phyloP scores from a whole-genome alignment of 2,113 vertebrate species.

The Cygnus buccinator region DNA sequence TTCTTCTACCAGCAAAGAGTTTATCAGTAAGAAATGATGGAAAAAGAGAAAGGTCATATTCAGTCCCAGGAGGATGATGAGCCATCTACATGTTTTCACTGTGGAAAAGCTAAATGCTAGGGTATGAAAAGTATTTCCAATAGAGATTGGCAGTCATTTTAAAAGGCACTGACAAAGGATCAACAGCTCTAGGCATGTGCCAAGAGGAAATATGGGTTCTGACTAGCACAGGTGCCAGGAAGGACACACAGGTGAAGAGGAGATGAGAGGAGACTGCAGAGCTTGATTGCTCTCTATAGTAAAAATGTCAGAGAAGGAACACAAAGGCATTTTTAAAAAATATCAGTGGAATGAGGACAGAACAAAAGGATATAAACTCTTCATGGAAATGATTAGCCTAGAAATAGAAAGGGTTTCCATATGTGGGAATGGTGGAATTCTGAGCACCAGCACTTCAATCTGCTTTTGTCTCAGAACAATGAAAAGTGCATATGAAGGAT shows the following conservation, averaged over 20 bases:
- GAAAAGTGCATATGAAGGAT: background rate
- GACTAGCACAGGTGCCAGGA: background rate
- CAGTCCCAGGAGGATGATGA: background rate
- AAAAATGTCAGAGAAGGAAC: background rate
- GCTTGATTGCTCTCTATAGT: background rate
- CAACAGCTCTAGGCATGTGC: background rate
- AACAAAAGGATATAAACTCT: background rate
- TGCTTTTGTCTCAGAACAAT: background rate
- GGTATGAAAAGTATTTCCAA: background rate
- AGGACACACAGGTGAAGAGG: background rate
- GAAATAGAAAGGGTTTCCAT: background rate
- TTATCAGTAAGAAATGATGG: background rate
- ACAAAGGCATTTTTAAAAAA: background rate
- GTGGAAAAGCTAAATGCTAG: background rate
- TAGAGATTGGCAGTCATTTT: background rate
- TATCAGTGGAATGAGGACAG: background rate
- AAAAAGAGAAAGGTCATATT: background rate
- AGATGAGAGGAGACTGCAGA: background rate
- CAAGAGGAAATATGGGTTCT: background rate
- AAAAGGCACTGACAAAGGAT: background rate
- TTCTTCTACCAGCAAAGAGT: background rate
- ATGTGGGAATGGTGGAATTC: background rate
- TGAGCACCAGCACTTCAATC: background rate
- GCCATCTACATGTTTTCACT: background rate
- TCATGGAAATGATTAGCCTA: background rate